Base-by-base conservation (phyloP, 2,888 invertebrate genomes). In the Kuschelorhynchus macadamiae region DNA sequence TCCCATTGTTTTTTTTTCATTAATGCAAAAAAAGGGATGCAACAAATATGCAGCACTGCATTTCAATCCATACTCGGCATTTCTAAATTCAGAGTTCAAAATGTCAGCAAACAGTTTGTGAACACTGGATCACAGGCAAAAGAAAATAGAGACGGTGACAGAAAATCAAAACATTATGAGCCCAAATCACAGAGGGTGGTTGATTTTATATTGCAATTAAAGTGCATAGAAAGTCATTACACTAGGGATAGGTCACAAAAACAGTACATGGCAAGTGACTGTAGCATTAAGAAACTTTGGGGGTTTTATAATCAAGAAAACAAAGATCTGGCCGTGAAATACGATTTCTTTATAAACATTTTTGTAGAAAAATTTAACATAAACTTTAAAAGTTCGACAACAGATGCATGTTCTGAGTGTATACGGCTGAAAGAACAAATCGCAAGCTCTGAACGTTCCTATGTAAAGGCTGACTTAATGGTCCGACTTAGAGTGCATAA, bases 381-480 rank as follows among this genome's bases (percentile, higher is more conserved):
- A 25, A 59, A 32, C 25, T 47, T 47, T 21, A 5, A 59, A 33
- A 47, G 25, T 47, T 32, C 30, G 16, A 44, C 56, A n/a, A 56
- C 56, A 18, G 56, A 56, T 17, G 56, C 56, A 12, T 39, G 39
- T 39, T 39, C 39, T 39, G 39, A 56, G 7, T 25, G 25, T 7
- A 25, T 25, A 3, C 3, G 25, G 4, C 7, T 25, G 25, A 25
- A 25, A 25, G 3, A 25, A 5, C 4, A 25, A 25, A 25, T 25
- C 3, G 7, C 25, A 25, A 7, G 4, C 7, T 3, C 25, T 7
- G 3, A 3, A 25, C 3, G 7, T 49, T 1, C 33, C 17, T 11
- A 49, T 30, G 32, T 16, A 32, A 59, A 47, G 49, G n/a, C 33
- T 21, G 59, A 59, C 52, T 46, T 32, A 20, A 59, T 59, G 46